Evolutionary conservation across 2,113 vertebrate species (phyloP).

Genomic region (Gasterosteus aculeatus): DNA sequence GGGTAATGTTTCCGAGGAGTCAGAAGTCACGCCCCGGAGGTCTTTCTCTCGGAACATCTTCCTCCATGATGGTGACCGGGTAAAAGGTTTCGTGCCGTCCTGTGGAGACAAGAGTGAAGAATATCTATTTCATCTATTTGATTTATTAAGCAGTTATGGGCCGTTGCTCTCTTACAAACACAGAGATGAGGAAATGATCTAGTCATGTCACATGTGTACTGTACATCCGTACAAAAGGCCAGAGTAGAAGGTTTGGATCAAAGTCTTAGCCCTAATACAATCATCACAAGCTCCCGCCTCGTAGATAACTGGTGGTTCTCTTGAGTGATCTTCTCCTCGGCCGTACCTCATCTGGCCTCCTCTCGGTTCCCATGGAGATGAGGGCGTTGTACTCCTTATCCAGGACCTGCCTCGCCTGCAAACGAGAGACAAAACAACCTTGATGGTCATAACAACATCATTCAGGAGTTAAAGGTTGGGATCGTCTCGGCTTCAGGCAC

Average conservation of each 20-base stretch:
- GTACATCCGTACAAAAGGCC: background rate
- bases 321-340: constrained; percentile 34
- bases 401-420: constrained; percentile 89
- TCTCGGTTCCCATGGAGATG: constrained; percentile 90
- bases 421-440: constrained; percentile 1
- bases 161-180: constrained; percentile 56
- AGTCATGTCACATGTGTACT: constrained; percentile 1
- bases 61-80: constrained; percentile 92
- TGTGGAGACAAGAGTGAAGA: constrained; percentile 45
- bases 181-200: constrained; percentile 58
- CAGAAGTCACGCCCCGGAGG: constrained; percentile 89
- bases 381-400: constrained; percentile 93
- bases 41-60: constrained; percentile 96
- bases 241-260: constrained; percentile 14
- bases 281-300: constrained; percentile 11
- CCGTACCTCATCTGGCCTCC: constrained; percentile 90
- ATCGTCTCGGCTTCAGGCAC: constrained; percentile 10
- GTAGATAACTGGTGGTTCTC: no score
- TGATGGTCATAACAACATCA: constrained; percentile 35
- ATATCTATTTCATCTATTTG: constrained; percentile 29
- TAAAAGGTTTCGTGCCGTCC: constrained; percentile 93
- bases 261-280: constrained; percentile 13
- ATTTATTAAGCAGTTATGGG: constrained; percentile 61
- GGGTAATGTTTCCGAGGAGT: constrained; percentile 91
- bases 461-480: constrained; percentile 24